Conservation (phyloP, 2,888 invertebrate species). For the Cantharis flavilabris region DNA sequence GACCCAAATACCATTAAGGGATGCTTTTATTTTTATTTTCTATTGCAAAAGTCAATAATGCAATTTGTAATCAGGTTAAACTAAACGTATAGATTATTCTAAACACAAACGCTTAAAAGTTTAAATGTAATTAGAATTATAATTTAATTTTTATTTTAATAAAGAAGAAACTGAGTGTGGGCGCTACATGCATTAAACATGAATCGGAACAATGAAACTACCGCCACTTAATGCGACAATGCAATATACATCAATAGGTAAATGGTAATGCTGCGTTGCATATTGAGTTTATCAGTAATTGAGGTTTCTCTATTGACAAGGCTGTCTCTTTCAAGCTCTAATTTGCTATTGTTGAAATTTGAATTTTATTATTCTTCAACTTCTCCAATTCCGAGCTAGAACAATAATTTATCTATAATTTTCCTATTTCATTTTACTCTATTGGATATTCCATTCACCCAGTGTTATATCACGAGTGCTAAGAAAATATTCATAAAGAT, state of each 20-base stretch:
- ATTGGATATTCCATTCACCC: background rate
- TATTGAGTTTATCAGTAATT: slow-evolving; percentile 28
- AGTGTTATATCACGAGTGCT: too few species aligned
- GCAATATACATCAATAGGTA: slow-evolving; percentile 8
- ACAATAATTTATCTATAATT: background rate
- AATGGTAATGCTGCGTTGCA: slow-evolving; percentile 26
- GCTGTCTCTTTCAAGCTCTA: background rate
- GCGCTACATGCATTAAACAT: background rate
- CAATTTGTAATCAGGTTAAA: background rate
- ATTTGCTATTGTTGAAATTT: background rate
- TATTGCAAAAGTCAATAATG: background rate
- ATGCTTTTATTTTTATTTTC: background rate
- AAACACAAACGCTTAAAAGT: background rate
- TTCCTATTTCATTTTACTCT: background rate
- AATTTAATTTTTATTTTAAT: background rate
- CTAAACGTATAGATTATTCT: background rate
- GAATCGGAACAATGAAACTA: background rate
- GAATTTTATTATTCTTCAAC: background rate
- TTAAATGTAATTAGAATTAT: background rate
- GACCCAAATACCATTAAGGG: background rate
- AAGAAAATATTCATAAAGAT: too few species aligned
- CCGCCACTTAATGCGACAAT: background rate
- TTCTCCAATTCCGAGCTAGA: background rate
- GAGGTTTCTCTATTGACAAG: background rate
- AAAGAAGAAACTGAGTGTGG: background rate